These are phyloP conservation scores for Spatula clypeata DNA, from an alignment of 2,797 vertebrate species.

Conservation along the genomic window DNA sequence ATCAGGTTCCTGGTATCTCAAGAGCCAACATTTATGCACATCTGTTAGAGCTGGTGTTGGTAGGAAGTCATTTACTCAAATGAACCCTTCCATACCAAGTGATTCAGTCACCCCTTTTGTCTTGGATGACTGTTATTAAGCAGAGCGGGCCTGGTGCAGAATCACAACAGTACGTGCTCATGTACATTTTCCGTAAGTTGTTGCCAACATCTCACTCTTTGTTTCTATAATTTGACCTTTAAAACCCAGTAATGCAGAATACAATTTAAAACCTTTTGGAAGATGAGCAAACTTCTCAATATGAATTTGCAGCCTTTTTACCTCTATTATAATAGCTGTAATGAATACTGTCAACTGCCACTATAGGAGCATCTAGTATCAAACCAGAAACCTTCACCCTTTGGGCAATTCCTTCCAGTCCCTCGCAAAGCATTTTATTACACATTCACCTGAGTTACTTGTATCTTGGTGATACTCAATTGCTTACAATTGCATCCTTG, in stretches of 20 bases:
- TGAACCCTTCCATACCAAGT: neutral
- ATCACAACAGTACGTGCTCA: rapidly evolving
- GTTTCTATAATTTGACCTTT: neutral
- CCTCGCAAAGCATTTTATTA: neutral
- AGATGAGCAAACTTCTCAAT: neutral
- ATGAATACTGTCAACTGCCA: neutral
- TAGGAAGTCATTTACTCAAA: neutral
- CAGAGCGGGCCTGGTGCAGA: neutral
- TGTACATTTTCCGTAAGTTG: neutral
- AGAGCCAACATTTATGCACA: neutral
- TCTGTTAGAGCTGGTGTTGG: neutral
- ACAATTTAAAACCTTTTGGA: neutral
- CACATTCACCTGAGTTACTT: too few relatives aligned
- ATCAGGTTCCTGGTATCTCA: neutral
- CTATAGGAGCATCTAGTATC: neutral
- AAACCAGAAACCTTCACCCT: neutral
- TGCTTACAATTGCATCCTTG: neutral
- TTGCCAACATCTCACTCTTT: neutral
- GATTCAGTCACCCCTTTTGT: neutral
- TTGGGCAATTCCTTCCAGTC: neutral
- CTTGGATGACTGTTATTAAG: neutral
- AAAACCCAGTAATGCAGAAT: neutral
- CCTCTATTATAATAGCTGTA: neutral
- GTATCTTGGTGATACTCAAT: neutral
- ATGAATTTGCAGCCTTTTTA: neutral